These are phyloP conservation scores for Polypterus senegalus DNA, from an alignment of 2,113 vertebrate species.

Conservation along the genomic window DNA sequence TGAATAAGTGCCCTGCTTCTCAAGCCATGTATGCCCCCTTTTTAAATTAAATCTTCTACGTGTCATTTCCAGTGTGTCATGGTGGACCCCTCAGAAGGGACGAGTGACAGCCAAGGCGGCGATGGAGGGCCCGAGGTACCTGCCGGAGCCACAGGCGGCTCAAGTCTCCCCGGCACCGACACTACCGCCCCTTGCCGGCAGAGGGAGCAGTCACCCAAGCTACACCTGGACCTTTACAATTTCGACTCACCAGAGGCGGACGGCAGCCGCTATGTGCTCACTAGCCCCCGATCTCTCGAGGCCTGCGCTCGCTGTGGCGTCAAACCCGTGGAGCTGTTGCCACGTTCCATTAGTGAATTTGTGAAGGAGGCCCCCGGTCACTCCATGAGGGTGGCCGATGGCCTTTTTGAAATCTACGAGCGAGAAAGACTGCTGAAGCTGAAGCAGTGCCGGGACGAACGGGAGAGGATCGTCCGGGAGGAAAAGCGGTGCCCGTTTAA, in stretches of 20 bases:
- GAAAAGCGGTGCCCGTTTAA: constrained; percentile 75
- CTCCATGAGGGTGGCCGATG: constrained; percentile 82
- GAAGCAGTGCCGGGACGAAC: constrained; percentile 77
- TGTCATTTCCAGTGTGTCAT: constrained; percentile 33
- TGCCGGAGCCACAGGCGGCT: constrained; percentile 16
- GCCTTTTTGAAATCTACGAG: constrained; percentile 83
- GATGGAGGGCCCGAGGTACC: constrained; percentile 31
- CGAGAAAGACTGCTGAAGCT: constrained; percentile 73
- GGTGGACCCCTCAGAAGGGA: constrained; percentile 55
- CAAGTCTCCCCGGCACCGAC: constrained; percentile 6
- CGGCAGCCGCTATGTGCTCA: constrained; percentile 90
- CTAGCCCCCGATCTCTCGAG: constrained; percentile 87
- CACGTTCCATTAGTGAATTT: constrained; percentile 67
- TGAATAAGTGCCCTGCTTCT: no score
- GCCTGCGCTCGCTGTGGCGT: constrained; percentile 89
- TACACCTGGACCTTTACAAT: constrained; percentile 90
- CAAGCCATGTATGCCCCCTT: no score
- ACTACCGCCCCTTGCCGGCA: constrained; percentile 28
- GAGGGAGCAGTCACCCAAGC: constrained; percentile 53
- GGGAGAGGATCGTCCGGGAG: constrained; percentile 80
- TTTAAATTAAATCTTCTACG: background rate
- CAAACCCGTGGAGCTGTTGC: constrained; percentile 84
- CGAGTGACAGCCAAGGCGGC: constrained; percentile 45
- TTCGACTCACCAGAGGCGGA: constrained; percentile 81
- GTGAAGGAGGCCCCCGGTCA: constrained; percentile 76